These are phyloP conservation scores for Phrixothrix hirtus DNA, from an alignment of 2,888 invertebrate species.

Conservation along the genomic window DNA sequence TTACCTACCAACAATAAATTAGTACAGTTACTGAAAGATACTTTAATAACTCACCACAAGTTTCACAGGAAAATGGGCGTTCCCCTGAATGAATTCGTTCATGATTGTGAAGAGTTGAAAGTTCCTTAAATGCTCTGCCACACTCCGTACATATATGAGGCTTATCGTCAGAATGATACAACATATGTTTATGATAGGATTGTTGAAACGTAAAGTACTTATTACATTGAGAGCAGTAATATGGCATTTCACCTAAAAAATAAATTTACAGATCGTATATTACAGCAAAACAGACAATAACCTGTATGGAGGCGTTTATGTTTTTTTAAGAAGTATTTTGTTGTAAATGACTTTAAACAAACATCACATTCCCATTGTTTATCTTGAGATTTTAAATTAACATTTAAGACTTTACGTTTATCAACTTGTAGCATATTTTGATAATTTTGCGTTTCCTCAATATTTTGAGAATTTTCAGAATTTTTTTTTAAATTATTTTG, in stretches of 20 bases:
- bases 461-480: neutral
- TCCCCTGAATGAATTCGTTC: conserved; percentile 84
- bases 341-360: conserved; percentile 82
- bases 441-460: no score
- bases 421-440: conserved; percentile 4
- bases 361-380: conserved; percentile 88
- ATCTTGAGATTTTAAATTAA: conserved; percentile 56
- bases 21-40: neutral
- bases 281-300: conserved; percentile 43
- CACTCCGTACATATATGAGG: conserved; percentile 75
- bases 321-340: conserved; percentile 87
- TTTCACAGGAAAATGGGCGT: conserved; percentile 84
- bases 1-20: conserved; percentile 64
- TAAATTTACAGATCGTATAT: neutral
- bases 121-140: conserved; percentile 81
- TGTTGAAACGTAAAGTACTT: conserved; percentile 90
- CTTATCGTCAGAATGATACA: conserved; percentile 86
- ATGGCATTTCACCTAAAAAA: conserved; percentile 80
- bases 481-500: conserved; percentile 28
- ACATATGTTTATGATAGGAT: conserved; percentile 84
- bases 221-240: conserved; percentile 78
- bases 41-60: conserved; percentile 66
- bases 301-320: conserved; percentile 85
- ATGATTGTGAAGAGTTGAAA: conserved; percentile 85
- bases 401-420: conserved; percentile 7